Base-by-base conservation (phyloP, 1,140 invertebrate genomes). In the Camponotus floridanus region DNA sequence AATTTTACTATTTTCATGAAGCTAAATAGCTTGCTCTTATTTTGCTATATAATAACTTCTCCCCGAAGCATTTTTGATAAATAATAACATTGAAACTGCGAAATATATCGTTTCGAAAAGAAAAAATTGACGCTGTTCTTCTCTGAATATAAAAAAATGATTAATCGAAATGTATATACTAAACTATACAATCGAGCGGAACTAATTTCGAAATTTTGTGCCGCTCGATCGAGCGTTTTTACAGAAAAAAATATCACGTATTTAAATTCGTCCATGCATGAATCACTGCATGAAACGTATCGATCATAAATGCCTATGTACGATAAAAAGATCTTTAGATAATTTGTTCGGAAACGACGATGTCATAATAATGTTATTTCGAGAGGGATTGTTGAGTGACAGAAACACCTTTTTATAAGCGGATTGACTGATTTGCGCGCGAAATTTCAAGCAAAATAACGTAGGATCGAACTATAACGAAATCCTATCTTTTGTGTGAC, bases 191-290 rank as follows among this genome's bases (percentile, higher is more conserved):
- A 18, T 33, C 59, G 26, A 67, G n/a, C 42, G 36, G 26, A 76
- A 39, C 39, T 76, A 59, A 76, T 15, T 33, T 64, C 36, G 8
- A 42, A 62, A 21, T 62, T 62, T 76, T 64, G 74, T 76, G 26
- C 42, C 15, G 57, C 59, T 76, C 57, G 74, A 31, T 42, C 45
- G 59, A 65, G 39, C 76, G 55, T 18, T 78, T 78, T 78, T 78
- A 26, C 18, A 9, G 36, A n/a, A 45, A 62, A 31, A 31, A 64
- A 51, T 18, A 51, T 1, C 61, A 31, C n/a, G 36, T 26, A 65
- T 31, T 21, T 18, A 31, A 13, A 78, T 65, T 45, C 11, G 18
- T 64, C 31, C 39, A 42, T 36, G 76, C 42, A 18, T 31, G 61
- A 48, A 48, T 70, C 48, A 15, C 15, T 9, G 18, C 48, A 51